phyloP scores from a whole-genome alignment of 2,113 vertebrate genomes.

The Chionomys nivalis region DNA sequence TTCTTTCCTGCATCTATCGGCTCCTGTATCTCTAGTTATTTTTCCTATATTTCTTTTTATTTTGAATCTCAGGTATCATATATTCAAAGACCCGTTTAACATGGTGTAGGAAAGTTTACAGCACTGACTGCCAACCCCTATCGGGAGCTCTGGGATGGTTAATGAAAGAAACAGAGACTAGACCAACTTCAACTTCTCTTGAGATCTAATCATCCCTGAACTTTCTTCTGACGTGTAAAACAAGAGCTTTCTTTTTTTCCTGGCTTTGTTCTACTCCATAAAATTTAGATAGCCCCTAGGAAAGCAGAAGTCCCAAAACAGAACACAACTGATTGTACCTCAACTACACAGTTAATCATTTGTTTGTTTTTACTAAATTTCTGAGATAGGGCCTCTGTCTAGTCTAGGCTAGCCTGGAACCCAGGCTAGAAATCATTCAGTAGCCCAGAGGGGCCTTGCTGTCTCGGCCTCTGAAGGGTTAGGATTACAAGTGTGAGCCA shows the following conservation, averaged over 20 bases:
- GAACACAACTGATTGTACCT: neutral
- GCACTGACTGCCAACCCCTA: neutral
- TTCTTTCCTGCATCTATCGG: neutral
- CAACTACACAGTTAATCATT: neutral
- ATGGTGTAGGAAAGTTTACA: neutral
- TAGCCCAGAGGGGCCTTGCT: neutral
- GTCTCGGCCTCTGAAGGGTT: neutral
- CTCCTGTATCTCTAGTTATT: conserved; percentile 23
- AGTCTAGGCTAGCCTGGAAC: neutral
- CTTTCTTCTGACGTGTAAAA: neutral
- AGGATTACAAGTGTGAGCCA: neutral
- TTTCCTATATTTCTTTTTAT: conserved; percentile 55
- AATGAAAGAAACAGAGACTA: neutral
- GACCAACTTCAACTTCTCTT: neutral
- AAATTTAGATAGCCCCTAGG: neutral
- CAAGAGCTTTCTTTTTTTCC: neutral
- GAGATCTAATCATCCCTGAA: neutral
- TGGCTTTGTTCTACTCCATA: neutral
- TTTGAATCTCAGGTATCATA: neutral
- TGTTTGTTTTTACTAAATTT: neutral
- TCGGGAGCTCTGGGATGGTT: neutral
- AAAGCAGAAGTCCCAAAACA: neutral
- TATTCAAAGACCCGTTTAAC: conserved; percentile 29
- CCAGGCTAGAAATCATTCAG: neutral
- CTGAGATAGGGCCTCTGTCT: neutral